Evolutionary conservation across 2,113 vertebrate genomes (phyloP), one percentile per base, ranked within the genome.

Genomic region (Pygoscelis adeliae): DNA sequence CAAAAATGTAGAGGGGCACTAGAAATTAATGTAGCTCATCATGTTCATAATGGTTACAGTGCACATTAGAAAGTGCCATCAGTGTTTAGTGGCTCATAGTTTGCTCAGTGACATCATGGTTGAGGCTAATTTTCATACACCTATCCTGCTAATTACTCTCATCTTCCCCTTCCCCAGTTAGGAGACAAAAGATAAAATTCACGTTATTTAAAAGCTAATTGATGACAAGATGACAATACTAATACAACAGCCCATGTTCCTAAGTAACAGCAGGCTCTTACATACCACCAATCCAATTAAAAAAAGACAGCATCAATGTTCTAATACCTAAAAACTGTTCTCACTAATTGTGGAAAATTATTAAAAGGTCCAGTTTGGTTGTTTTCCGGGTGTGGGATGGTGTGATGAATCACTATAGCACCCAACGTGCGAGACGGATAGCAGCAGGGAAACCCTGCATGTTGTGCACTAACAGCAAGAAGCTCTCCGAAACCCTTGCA

Each of bases 391-490:
- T 76, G 52, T 9, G 42, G 42, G 53, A 40, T 49, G n/a, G 22
- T 36, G 42, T 52, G 80, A 36, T 44, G 50, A 46, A 19, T 15
- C 38, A 12, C 38, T 62, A 3, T 4, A 73, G 49, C 40, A 50
- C 44, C 47, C 42, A 70, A 4, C 0, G 1, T 10, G 11, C 0
- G 4, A 58, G 65, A 32, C 0, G 6, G 23, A 29, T 50, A 36
- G 55, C 32, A 62, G 73, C 4, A 13, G 49, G 32, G 6, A 71
- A 76, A 30, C 21, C 10, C 29, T 52, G 25, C 32, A 3, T 5
- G 15, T 15, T 69, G 23, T 18, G 27, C 58, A 10, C 38, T 20
- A 16, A 6, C 14, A 66, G 11, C 36, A n/a, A 21, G 69, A 36
- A 16, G 44, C 3, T 89, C 59, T 46, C 34, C 26, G 34, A 67